phyloP scores from a whole-genome alignment of 2,113 vertebrate genomes.

The Lichenostomus cassidix region DNA sequence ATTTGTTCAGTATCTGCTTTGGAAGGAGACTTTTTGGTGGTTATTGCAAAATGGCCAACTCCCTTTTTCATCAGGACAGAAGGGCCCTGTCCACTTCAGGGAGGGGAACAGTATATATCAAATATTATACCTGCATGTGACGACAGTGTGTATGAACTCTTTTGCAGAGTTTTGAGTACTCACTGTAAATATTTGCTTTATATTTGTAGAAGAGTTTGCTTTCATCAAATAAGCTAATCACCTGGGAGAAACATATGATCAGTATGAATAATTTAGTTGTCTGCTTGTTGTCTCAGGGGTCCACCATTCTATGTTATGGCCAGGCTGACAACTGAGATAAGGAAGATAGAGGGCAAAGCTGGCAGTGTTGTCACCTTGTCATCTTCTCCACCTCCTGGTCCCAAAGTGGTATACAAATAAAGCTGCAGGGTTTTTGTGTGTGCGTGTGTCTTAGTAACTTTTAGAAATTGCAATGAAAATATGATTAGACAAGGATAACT shows the following conservation, averaged over 20 bases:
- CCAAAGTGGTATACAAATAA: not conserved
- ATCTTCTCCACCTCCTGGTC: not conserved
- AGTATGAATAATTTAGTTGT: not conserved
- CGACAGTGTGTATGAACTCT: fast-evolving
- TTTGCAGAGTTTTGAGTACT: not conserved
- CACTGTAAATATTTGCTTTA: not conserved
- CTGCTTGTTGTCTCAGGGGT: not conserved
- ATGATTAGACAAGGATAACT: not conserved
- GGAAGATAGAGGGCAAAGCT: not conserved
- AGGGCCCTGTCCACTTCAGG: not conserved
- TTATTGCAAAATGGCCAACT: not conserved
- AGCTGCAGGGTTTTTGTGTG: not conserved
- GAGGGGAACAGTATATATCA: not conserved
- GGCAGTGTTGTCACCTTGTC: not conserved
- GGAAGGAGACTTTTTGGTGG: not conserved
- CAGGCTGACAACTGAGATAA: not conserved
- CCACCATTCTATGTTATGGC: not conserved
- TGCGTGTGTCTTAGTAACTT: not conserved
- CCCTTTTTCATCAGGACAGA: not conserved
- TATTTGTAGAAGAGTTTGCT: not conserved
- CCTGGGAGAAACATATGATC: not conserved
- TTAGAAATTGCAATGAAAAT: not conserved
- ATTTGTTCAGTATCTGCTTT: not conserved
- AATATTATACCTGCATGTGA: not conserved
- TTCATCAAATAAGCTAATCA: not conserved